These are phyloP conservation scores for Diplazon laetatorius DNA, from an alignment of 2,888 invertebrate genomes.

Conservation along the genomic window DNA sequence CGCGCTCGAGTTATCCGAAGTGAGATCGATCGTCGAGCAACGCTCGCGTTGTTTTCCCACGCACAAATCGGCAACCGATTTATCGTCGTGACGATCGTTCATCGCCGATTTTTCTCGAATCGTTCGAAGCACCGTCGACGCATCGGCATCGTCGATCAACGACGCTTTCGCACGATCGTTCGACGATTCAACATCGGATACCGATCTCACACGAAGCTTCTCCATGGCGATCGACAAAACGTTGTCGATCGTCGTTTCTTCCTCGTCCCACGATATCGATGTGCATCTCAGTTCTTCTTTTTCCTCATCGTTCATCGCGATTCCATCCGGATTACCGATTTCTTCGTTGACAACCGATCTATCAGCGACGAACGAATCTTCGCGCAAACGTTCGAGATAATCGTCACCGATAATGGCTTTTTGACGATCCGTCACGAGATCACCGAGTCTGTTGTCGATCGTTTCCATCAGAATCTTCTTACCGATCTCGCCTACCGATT, in stretches of 20 bases:
- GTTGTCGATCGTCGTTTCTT: too few species aligned
- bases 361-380: conserved; percentile 29
- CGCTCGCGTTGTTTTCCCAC: too few species aligned
- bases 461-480: conserved; percentile 53
- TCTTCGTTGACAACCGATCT: not conserved
- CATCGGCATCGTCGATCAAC: too few species aligned
- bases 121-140: not conserved
- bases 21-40: too few species aligned
- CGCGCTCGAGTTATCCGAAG: conserved; percentile 1
- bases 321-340: not conserved
- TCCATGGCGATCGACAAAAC: too few species aligned
- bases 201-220: too few species aligned
- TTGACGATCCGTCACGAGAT: conserved; percentile 42
- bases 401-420: conserved; percentile 51
- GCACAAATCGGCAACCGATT: too few species aligned
- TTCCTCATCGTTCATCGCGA: not conserved
- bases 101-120: not conserved
- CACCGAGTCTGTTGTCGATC: conserved; percentile 58
- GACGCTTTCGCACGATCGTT: too few species aligned
- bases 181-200: too few species aligned
- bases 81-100: too few species aligned
- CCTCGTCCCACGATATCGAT: not conserved
- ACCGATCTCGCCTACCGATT: conserved; percentile 29
- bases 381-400: conserved; percentile 43
- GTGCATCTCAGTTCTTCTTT: not conserved